Conservation (phyloP, 2,888 invertebrate species). For the Pyrocoelia pectoralis region DNA sequence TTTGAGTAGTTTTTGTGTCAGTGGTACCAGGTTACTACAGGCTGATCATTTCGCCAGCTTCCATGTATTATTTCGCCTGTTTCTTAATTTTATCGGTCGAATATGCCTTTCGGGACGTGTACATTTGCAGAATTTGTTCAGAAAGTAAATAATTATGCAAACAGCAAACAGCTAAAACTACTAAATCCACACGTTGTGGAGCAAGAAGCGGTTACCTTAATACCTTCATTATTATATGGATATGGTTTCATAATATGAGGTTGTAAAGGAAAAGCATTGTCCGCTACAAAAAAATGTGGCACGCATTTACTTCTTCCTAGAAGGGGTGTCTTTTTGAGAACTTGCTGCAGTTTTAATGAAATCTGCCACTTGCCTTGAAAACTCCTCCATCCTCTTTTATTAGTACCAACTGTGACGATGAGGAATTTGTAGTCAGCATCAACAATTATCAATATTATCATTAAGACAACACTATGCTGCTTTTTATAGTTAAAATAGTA, state of each 20-base stretch:
- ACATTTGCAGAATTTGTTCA: constrained; percentile 20
- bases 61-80: constrained; percentile 25
- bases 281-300: constrained; percentile 21
- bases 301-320: not conserved
- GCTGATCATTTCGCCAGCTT: no score
- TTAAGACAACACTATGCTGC: no score
- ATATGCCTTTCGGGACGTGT: constrained; percentile 31
- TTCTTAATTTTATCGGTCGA: constrained; percentile 33
- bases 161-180: constrained; percentile 31
- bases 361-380: not conserved
- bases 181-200: constrained; percentile 30
- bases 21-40: no score
- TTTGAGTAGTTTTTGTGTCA: no score
- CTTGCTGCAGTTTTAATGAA: not conserved
- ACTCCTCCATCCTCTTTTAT: not conserved
- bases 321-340: not conserved
- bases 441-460: no score
- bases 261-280: no score
- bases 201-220: constrained; percentile 30
- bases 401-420: not conserved
- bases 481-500: not conserved
- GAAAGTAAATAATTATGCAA: constrained; percentile 27
- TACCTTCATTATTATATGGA: constrained; percentile 30
- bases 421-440: not conserved
- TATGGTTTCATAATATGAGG: constrained; percentile 31